Evolutionary conservation across 2,888 invertebrate species (phyloP).

Genomic region (Brenthis daphne): DNA sequence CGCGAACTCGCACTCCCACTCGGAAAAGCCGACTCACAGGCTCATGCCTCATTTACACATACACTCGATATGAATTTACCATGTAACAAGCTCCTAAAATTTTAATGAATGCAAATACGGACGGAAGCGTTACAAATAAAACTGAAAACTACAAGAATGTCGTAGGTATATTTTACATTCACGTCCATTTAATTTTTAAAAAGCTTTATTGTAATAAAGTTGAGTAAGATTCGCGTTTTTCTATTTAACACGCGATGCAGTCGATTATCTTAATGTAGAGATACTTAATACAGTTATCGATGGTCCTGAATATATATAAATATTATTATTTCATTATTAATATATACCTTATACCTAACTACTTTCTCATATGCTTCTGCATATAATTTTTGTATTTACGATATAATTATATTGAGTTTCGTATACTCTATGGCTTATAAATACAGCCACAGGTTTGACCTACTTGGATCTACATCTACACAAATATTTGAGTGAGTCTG

Average conservation of each 20-base stretch:
- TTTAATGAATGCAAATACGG: constrained; percentile 36
- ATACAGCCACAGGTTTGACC: constrained; percentile 62
- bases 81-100: constrained; percentile 37
- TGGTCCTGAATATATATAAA: neutral
- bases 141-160: constrained; percentile 9
- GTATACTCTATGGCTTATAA: constrained; percentile 30
- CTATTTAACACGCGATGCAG: neutral
- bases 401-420: constrained; percentile 1
- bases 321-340: neutral
- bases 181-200: too few relatives aligned
- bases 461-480: constrained; percentile 59
- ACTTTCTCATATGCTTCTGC: neutral
- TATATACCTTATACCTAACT: neutral
- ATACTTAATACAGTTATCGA: neutral
- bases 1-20: constrained; percentile 47
- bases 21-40: constrained; percentile 49
- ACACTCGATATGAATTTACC: constrained; percentile 35
- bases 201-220: too few relatives aligned
- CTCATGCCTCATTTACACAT: constrained; percentile 64
- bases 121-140: constrained; percentile 27
- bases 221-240: neutral
- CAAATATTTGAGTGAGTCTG: constrained; percentile 64
- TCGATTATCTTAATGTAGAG: neutral
- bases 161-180: constrained; percentile 22
- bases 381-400: neutral